These are phyloP conservation scores for Panonychus citri DNA, from an alignment of 1,140 invertebrate species.

Conservation along the genomic window DNA sequence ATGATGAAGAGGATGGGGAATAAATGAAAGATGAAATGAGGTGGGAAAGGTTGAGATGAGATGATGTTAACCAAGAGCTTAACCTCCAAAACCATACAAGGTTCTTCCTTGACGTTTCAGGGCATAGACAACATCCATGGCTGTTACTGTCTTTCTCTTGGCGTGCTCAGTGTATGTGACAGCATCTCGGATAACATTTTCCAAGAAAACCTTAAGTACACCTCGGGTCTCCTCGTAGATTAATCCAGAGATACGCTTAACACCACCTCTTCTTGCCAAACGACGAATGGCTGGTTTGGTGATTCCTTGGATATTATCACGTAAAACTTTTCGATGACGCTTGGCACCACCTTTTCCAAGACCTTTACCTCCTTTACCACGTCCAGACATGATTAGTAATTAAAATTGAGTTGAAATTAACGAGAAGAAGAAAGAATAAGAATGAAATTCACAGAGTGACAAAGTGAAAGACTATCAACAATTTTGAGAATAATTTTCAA, in stretches of 20 bases:
- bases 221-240: constrained; percentile 45
- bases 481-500: too few species aligned
- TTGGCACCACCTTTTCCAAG: constrained; percentile 24
- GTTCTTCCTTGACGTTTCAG: constrained; percentile 53
- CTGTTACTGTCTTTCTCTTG: constrained; percentile 55
- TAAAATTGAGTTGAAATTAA: not conserved
- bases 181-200: constrained; percentile 55
- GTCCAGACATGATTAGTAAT: constrained; percentile 19
- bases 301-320: constrained; percentile 51
- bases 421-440: not conserved
- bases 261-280: constrained; percentile 44
- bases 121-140: constrained; percentile 67
- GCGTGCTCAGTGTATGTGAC: constrained; percentile 62
- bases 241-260: constrained; percentile 46
- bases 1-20: too few species aligned
- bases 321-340: constrained; percentile 27
- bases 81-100: constrained; percentile 35
- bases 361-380: constrained; percentile 25
- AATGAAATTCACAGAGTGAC: too few species aligned
- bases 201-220: constrained; percentile 49
- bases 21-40: not conserved
- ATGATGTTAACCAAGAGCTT: constrained; percentile 13
- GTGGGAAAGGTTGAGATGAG: too few species aligned
- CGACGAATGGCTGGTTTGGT: constrained; percentile 39
- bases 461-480: too few species aligned